Percentiles rank a stretch among this genome's conserved stretches.
phyloP scores from a whole-genome alignment of 2,113 vertebrate genomes.

The Strix uralensis region DNA sequence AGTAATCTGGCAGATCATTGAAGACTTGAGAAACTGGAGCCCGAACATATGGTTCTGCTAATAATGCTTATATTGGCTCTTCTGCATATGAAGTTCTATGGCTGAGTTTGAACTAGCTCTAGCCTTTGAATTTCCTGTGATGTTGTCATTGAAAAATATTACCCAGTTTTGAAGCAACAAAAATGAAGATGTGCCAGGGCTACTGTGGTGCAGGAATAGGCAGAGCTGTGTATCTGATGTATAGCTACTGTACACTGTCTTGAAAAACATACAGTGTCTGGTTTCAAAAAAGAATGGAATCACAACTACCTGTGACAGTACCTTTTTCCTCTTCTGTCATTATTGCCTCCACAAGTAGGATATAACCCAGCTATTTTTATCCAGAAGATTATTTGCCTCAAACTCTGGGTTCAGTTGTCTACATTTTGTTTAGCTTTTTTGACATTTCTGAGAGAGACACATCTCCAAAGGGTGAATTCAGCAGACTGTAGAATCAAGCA shows the following conservation, averaged over 20 bases:
- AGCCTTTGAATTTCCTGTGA: not conserved
- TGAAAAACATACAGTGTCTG: not conserved
- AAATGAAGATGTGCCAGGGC: not conserved
- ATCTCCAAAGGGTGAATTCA: constrained; percentile 25
- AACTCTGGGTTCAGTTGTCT: not conserved
- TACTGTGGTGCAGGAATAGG: not conserved
- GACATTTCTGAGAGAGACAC: not conserved
- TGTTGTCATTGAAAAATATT: not conserved
- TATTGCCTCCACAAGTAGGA: not conserved
- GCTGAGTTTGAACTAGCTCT: not conserved
- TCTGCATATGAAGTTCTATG: not conserved
- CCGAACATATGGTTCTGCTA: not conserved
- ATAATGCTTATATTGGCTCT: not conserved
- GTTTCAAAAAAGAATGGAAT: not conserved
- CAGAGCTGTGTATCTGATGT: not conserved
- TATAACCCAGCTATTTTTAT: constrained; percentile 1
- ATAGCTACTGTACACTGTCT: not conserved
- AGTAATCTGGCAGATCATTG: not conserved
- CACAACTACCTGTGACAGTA: not conserved
- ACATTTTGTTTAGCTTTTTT: constrained; percentile 1
- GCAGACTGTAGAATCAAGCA: not conserved
- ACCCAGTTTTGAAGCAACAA: not conserved
- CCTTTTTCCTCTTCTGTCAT: not conserved
- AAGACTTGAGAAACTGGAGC: not conserved
- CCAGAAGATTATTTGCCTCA: not conserved